phyloP scores from a whole-genome alignment of 2,888 invertebrate genomes.

The Diogma glabrata region DNA sequence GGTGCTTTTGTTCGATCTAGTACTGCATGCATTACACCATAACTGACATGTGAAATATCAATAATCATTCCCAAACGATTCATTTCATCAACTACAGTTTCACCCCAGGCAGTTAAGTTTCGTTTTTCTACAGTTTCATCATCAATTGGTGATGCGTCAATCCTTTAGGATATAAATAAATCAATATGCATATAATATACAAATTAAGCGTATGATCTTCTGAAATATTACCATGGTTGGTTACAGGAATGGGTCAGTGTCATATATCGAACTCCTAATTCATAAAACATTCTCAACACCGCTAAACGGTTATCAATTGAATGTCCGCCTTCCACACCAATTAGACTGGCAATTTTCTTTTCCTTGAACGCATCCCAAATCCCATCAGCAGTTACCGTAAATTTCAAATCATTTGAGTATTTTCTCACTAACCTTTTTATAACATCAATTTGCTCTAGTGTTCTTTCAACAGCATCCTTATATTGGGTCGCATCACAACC shows the following conservation, averaged over 20 bases:
- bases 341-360: conserved; percentile 45
- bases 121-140: conserved; percentile 4
- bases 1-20: conserved; percentile 42
- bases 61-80: conserved; percentile 53
- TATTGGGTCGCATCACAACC: conserved; percentile 39
- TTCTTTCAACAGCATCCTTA: conserved; percentile 43
- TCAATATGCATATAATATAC: not conserved
- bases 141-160: conserved; percentile 14
- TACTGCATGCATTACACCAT: conserved; percentile 44
- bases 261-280: conserved; percentile 47
- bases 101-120: conserved; percentile 14
- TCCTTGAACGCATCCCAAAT: conserved; percentile 37
- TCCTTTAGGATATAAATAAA: not conserved
- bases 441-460: conserved; percentile 49
- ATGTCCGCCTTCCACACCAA: conserved; percentile 50
- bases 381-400: conserved; percentile 33
- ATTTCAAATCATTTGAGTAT: conserved; percentile 34
- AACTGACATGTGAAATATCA: conserved; percentile 47
- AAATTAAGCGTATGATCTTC: not conserved
- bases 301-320: conserved; percentile 45
- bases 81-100: conserved; percentile 45
- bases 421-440: conserved; percentile 41
- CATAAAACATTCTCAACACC: conserved; percentile 43
- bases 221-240: conserved; percentile 49
- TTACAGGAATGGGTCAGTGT: conserved; percentile 50